These are phyloP conservation scores for Nemoura dubitans DNA, from an alignment of 2,888 invertebrate species.

Conservation along the genomic window DNA sequence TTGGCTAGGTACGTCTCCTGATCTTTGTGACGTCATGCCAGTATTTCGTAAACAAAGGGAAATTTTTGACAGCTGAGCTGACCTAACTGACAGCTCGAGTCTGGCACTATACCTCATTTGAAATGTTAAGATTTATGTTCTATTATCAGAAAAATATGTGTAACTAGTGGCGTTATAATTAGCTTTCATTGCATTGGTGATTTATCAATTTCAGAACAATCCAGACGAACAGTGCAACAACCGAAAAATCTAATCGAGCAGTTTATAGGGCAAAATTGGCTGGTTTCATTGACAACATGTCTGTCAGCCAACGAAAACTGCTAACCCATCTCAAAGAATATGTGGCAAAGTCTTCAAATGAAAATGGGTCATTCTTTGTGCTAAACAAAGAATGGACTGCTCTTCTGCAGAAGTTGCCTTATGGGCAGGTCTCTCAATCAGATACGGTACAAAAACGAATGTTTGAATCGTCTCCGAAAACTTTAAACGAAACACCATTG, in stretches of 20 bases:
- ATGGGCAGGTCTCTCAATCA: slow-evolving; percentile 53
- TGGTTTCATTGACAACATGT: slow-evolving; percentile 55
- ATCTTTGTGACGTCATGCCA: background rate
- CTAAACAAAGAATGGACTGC: slow-evolving; percentile 64
- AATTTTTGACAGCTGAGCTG: background rate
- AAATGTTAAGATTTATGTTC: background rate
- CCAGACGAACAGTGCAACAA: slow-evolving; percentile 52
- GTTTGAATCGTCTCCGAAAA: background rate
- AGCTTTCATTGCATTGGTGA: too few relatives aligned
- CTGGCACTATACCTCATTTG: too few relatives aligned
- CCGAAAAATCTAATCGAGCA: slow-evolving; percentile 52
- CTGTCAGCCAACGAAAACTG: slow-evolving; percentile 62
- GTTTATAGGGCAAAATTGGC: slow-evolving; percentile 52
- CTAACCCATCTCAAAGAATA: slow-evolving; percentile 62
- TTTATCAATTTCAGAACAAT: slow-evolving; percentile 50
- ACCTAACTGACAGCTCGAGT: too few relatives aligned
- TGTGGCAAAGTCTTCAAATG: slow-evolving; percentile 60
- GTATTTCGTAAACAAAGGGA: background rate
- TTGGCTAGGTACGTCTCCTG: background rate
- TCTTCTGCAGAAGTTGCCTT: slow-evolving; percentile 62
- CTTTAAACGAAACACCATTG: background rate
- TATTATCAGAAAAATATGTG: background rate
- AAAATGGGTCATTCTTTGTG: slow-evolving; percentile 60
- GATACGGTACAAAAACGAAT: slow-evolving; percentile 48
- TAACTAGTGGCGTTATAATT: too few relatives aligned